These are phyloP conservation scores for Cephus sareptanus DNA, from an alignment of 2,888 invertebrate species.

Conservation along the genomic window DNA sequence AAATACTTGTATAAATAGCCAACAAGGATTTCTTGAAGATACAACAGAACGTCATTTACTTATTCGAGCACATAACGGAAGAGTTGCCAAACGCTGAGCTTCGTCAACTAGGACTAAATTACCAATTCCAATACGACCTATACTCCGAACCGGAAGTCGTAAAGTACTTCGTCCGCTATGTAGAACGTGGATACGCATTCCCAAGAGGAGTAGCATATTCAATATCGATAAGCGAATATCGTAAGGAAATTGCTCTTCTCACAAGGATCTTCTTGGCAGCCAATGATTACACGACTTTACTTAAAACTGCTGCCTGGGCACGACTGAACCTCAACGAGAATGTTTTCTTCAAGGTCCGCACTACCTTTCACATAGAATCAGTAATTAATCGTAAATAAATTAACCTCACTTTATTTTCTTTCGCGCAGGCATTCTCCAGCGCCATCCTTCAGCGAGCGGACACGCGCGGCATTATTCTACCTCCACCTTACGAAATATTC, in stretches of 20 bases:
- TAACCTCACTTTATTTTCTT: not conserved
- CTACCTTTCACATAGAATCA: not conserved
- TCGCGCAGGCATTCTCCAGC: conserved; percentile 70
- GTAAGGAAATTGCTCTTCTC: conserved; percentile 73
- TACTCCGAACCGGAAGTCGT: conserved; percentile 68
- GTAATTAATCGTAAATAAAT: conserved; percentile 11
- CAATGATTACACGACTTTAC: conserved; percentile 78
- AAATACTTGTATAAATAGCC: conserved; percentile 58
- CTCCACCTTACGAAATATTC: conserved; percentile 80
- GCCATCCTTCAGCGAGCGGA: conserved; percentile 75
- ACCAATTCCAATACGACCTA: conserved; percentile 71
- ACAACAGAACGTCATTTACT: conserved; percentile 70
- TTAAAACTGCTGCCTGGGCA: conserved; percentile 76
- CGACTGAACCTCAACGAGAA: conserved; percentile 77
- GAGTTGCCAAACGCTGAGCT: conserved; percentile 69
- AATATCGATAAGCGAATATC: conserved; percentile 71
- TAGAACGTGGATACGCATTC: conserved; percentile 69
- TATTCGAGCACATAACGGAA: conserved; percentile 75
- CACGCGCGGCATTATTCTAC: conserved; percentile 74
- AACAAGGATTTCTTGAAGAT: conserved; percentile 70
- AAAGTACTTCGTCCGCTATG: conserved; percentile 69
- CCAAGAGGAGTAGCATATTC: conserved; percentile 74
- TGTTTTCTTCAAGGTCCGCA: conserved; percentile 69
- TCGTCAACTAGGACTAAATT: conserved; percentile 71
- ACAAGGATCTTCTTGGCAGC: conserved; percentile 78